Evolutionary conservation across 2,113 vertebrate species (phyloP), one percentile per base, ranked within the genome.

Genomic region (Eupsittula cactorum): DNA sequence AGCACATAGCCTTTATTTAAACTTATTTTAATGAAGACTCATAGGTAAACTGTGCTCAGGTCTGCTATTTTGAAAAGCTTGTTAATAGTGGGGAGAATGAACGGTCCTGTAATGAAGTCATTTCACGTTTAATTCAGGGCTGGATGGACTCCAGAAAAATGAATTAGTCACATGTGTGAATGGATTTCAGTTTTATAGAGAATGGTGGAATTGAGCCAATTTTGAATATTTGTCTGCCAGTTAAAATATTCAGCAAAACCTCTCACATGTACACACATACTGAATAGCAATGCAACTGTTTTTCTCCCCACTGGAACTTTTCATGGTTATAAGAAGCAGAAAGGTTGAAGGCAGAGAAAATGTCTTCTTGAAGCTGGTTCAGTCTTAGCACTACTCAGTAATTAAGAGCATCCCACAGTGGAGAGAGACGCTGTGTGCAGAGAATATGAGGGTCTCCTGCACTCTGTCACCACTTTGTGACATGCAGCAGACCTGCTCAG

Each of bases 1-100:
- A 95, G 95, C 91, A 85, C 87, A 86, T 29, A 83, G 89, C 52
- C 88, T 91, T 92, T 96, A 91, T 96, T 97, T 96, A 96, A 97
- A 95, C 83, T 95, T 52, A 71, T 60, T 97, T 94, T 94, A 96
- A 96, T 95, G 96, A 96, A 96, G 87, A 94, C 91, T 94, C 91
- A 39, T 76, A 90, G 85, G 93, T 93, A 93, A 94, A 65, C 62
- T 74, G 28, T 69, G 71, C 84, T 96, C 92, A 84, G 89, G 92
- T 96, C 90, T 96, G 80, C 90, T 92, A 82, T 95, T 93, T 91
- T 93, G 82, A 82, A 93, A 93, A 91, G 77, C 88, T 85, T n/a
- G 76, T 96, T 96, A 94, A 88, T 81, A 71, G 91, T 6, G 49
- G 62, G 73, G 35, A 73, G 83, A 84, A 73, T 0, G 65, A 87